Base-by-base conservation (phyloP, 2,113 vertebrate species). In the Menura novaehollandiae region DNA sequence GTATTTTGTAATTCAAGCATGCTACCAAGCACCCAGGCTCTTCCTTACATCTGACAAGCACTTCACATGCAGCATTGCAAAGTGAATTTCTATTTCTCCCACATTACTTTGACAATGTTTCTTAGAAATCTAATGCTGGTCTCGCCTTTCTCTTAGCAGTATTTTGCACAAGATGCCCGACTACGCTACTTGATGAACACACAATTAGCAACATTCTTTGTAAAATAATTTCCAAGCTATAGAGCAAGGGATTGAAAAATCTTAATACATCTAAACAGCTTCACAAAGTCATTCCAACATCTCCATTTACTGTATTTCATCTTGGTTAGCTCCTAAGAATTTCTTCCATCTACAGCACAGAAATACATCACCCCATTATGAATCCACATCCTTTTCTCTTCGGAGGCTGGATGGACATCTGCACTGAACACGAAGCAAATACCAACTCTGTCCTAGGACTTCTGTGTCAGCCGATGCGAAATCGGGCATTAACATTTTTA, bases 1-100 rank as follows among this genome's bases (percentile, higher is more conserved):
- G 94, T 95, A 97, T 97, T 98, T 84, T 97, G 94, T 90, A 97
- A 97, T 94, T 91, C 81, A 95, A 97, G 93, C 92, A 74, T 84
- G 88, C 97, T 96, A 97, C 97, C 95, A 95, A 98, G 94, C 92
- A 85, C 81, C 81, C 96, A 95, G 93, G 85, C 96, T 98, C 96
- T 97, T 86, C 74, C 92, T 78, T 59, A 56, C 66, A 92, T 96
- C 88, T 93, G 93, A 77, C 71, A 94, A 89, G 71, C 93, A 72
- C 97, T 95, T 91, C 9, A 63, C 71, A 86, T 93, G 77, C 90
- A 79, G 55, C 58, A 41, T 5, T 53, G 86, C 58, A 52, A 92
- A 89, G 89, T 84, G 55, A 92, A 88, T 95, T 88, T 83, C 83
- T 75, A 11, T 81, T 86, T 96, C 86, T 92, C 79, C 69, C n/a